Percentiles rank a stretch among this genome's conserved stretches.
These are phyloP conservation scores for Rhopalosiphum nymphaeae DNA, from an alignment of 2,888 invertebrate species.

Conservation along the genomic window DNA sequence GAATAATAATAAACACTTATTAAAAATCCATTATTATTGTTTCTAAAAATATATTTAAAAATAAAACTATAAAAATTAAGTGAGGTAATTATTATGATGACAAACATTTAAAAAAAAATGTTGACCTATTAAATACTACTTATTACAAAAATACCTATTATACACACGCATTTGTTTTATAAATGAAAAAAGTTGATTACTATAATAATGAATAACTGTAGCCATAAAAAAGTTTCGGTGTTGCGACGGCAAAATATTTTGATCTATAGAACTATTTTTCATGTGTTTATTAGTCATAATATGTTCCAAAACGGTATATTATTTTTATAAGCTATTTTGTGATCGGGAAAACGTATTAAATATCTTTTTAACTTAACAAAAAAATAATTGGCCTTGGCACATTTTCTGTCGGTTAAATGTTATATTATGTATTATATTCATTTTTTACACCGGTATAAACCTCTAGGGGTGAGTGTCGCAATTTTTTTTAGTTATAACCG, in stretches of 20 bases:
- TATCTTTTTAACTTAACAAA: not conserved
- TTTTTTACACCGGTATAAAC: not conserved
- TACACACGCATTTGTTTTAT: not conserved
- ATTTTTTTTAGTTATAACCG: not conserved
- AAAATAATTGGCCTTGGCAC: slow-evolving; percentile 14
- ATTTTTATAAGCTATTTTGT: not conserved
- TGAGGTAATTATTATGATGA: not conserved
- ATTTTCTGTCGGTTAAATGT: not conserved
- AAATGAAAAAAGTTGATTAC: not conserved
- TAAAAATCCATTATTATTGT: not conserved
- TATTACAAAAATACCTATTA: not conserved
- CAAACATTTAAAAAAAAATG: not conserved
- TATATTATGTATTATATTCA: not conserved
- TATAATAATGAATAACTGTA: not conserved
- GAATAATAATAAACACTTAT: not conserved
- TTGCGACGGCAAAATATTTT: not conserved
- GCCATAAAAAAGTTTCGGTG: not conserved
- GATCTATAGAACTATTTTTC: not conserved
- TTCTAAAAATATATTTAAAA: not conserved
- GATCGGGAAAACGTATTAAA: not conserved
- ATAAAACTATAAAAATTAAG: not conserved
- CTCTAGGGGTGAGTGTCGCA: not conserved
- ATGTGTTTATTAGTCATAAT: not conserved
- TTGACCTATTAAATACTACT: not conserved
- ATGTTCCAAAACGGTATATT: slow-evolving; percentile 6